phyloP scores from a whole-genome alignment of 2,797 vertebrate species.

The Acrossocheilus fasciatus region DNA sequence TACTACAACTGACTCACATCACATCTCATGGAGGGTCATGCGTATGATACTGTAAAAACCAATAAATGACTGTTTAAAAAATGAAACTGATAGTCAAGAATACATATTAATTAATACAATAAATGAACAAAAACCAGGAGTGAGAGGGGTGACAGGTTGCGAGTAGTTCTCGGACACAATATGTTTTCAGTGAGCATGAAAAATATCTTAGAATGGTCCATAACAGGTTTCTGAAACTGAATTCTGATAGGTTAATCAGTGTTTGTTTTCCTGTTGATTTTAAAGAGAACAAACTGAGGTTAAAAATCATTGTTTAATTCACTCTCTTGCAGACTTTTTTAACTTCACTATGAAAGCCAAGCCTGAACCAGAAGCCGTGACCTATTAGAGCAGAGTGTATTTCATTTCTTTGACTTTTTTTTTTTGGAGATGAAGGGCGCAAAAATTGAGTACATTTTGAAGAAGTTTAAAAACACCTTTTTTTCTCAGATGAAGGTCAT shows the following conservation, averaged over 20 bases:
- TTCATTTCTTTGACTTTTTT: not conserved
- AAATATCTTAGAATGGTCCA: not conserved
- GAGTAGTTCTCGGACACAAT: not conserved
- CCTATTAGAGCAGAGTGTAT: not conserved
- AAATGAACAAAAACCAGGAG: not conserved
- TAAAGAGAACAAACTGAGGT: not conserved
- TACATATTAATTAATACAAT: not conserved
- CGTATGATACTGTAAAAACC: not conserved
- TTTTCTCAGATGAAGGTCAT: not conserved
- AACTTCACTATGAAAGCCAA: not conserved
- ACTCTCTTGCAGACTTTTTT: not conserved
- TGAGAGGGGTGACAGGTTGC: not conserved
- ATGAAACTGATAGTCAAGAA: not conserved
- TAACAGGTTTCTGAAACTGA: not conserved
- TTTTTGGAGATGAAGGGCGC: not conserved
- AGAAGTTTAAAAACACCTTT: conserved; percentile 15
- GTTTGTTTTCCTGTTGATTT: not conserved
- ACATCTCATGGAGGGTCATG: not conserved
- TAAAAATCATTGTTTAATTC: not conserved
- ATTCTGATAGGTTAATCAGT: not conserved
- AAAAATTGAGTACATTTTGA: not conserved
- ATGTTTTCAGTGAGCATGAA: not conserved
- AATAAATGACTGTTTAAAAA: not conserved
- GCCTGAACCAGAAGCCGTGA: not conserved
- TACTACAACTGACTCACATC: not conserved